Percentiles rank a stretch among this genome's conserved stretches.
Evolutionary conservation across 2,797 vertebrate species (phyloP).

Genomic region (Hippoglossus hippoglossus): DNA sequence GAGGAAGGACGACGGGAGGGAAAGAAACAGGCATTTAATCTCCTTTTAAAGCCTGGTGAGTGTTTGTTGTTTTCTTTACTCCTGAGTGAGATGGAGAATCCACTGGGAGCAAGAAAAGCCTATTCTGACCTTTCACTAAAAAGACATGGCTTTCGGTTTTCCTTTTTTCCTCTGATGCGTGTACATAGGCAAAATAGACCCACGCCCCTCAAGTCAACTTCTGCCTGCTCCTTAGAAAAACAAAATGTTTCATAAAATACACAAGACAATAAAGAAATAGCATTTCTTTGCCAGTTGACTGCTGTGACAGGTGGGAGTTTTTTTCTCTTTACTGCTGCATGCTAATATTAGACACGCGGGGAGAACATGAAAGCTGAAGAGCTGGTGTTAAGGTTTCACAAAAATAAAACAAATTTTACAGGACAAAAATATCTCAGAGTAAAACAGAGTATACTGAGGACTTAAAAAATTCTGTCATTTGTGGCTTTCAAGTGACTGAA

Average conservation of each 20-base stretch:
- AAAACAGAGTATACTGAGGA: constrained; percentile 20
- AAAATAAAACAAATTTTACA: constrained; percentile 28
- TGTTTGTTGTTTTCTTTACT: constrained; percentile 65
- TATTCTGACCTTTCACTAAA: constrained; percentile 72
- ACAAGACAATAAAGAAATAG: constrained; percentile 35
- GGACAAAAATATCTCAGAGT: constrained; percentile 17
- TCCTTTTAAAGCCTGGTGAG: constrained; percentile 67
- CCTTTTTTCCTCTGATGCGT: constrained; percentile 30
- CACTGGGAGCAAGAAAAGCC: constrained; percentile 64
- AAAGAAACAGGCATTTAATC: constrained; percentile 60
- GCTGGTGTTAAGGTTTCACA: constrained; percentile 2
- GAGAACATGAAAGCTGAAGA: constrained; percentile 33
- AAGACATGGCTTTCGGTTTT: constrained; percentile 50
- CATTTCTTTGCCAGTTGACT: constrained; percentile 47
- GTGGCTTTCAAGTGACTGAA: constrained; percentile 47
- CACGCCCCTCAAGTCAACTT: not conserved
- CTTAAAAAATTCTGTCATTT: constrained; percentile 39
- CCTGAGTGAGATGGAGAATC: constrained; percentile 53
- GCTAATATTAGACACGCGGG: constrained; percentile 36
- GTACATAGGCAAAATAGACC: constrained; percentile 28
- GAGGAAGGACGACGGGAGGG: not conserved
- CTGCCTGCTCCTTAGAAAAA: not conserved
- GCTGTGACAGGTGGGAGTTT: constrained; percentile 57
- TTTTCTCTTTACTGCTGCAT: constrained; percentile 27
- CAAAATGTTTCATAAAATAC: constrained; percentile 24